Base-by-base conservation (phyloP, 2,888 invertebrate genomes). In the Acanthococcus lagerstroemiae region DNA sequence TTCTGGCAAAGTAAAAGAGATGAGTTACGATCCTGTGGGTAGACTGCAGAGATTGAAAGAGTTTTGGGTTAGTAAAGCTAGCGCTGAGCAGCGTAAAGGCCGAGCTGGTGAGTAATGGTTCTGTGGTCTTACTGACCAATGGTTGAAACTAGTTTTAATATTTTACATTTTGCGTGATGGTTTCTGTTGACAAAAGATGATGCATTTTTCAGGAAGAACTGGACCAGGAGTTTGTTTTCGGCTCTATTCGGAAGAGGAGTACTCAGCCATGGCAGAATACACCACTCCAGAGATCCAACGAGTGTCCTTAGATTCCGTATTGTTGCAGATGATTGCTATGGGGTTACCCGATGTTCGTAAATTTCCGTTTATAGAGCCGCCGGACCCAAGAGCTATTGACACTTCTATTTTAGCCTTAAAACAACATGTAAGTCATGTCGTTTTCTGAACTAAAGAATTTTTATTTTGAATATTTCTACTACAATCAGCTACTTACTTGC, bases 341-440 rank as follows among this genome's bases (percentile, higher is more conserved):
- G 96, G 97, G 0, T 81, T 99, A 63, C 89, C 85, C 52, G 90
- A 97, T 78, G 88, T 91, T 4, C 81, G 93, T 65, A 81, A 86
- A 71, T 99, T 99, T 78, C 96, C 96, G 0, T 99, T 96, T 74
- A 81, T 99, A 66, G 96, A 99, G 76, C 83, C 90, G n/a, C 99
- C 97, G 0, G 83, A 86, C 0, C 78, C 82, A 9, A 86, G 88
- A 50, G 87, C 86, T 50, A 81, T 99, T 52, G 95, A 95, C 74
- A 89, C 89, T 73, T 87, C 95, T 0, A 80, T 99, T 69, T 77
- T 87, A 66, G 86, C 88, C 65, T 79, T 97, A 24, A 93, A 93
- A 76, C 90, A 90, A 73, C 91, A 92, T 76, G 90, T 86, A 72
- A 73, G 80, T 76, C 52, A 68, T 48, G 6, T 58, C 44, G 26